Conservation (phyloP, 2,113 vertebrate species). For the Bubo scandiacus region DNA sequence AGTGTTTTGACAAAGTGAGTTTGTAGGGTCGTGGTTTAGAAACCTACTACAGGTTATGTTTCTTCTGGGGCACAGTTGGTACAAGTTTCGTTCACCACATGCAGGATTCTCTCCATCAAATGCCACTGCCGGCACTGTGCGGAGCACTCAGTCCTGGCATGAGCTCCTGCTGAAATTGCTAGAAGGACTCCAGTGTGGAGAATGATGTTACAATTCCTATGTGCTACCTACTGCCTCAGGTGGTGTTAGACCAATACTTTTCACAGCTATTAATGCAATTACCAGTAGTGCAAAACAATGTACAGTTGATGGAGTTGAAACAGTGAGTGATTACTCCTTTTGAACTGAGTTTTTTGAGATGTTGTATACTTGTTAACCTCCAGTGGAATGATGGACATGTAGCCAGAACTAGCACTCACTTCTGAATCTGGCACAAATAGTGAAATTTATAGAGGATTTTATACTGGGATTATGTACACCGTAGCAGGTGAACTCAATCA, state of each 20-base stretch:
- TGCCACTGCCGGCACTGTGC: fast-evolving
- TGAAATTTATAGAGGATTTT: background rate
- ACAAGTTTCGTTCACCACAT: fast-evolving
- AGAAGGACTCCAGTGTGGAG: background rate
- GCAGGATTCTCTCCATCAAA: background rate
- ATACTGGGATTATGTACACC: background rate
- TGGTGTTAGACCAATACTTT: background rate
- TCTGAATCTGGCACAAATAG: background rate
- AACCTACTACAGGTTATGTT: background rate
- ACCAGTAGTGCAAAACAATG: background rate
- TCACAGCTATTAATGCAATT: background rate
- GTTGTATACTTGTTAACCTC: background rate
- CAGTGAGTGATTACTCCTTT: background rate
- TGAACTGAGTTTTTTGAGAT: background rate
- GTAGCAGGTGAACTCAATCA: background rate
- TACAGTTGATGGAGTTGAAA: background rate
- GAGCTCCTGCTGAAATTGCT: background rate
- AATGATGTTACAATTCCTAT: background rate
- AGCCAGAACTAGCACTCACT: background rate
- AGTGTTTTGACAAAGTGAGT: background rate
- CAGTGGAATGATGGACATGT: background rate
- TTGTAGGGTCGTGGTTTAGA: background rate
- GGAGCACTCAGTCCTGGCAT: background rate
- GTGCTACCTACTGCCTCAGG: background rate
- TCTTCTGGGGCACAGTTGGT: background rate